phyloP scores from a whole-genome alignment of 2,888 invertebrate species.

The Eretmocerus hayati region DNA sequence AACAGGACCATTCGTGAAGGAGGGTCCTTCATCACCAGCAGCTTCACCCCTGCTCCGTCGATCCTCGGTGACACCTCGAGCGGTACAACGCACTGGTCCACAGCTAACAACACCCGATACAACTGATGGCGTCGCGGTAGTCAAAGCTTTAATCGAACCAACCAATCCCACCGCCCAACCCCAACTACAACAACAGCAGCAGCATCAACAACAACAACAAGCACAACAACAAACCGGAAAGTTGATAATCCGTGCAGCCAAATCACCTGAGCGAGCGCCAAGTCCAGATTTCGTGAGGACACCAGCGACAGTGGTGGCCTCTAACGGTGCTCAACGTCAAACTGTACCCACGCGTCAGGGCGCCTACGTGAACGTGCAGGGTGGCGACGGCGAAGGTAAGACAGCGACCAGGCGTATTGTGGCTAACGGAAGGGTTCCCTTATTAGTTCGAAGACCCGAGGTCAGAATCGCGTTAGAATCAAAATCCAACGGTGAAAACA shows the following conservation, averaged over 20 bases:
- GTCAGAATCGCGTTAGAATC: not conserved
- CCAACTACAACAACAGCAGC: not conserved
- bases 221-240: conserved; percentile 49
- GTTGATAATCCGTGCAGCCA: conserved; percentile 56
- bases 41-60: conserved; percentile 51
- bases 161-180: not conserved
- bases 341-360: conserved; percentile 44
- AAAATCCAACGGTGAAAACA: conserved; percentile 19
- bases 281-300: conserved; percentile 46
- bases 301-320: conserved; percentile 55
- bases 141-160: no score
- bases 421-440: not conserved
- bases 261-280: conserved; percentile 38
- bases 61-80: conserved; percentile 45
- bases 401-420: conserved; percentile 30
- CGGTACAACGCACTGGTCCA: conserved; percentile 46
- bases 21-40: conserved; percentile 43
- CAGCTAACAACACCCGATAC: conserved; percentile 39
- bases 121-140: conserved; percentile 44
- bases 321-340: not conserved
- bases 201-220: no score
- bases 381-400: conserved; percentile 60
- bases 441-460: not conserved
- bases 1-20: conserved; percentile 65
- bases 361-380: conserved; percentile 66